Conservation (phyloP, 2,888 invertebrate genomes). For the Leistus spinibarbis region DNA sequence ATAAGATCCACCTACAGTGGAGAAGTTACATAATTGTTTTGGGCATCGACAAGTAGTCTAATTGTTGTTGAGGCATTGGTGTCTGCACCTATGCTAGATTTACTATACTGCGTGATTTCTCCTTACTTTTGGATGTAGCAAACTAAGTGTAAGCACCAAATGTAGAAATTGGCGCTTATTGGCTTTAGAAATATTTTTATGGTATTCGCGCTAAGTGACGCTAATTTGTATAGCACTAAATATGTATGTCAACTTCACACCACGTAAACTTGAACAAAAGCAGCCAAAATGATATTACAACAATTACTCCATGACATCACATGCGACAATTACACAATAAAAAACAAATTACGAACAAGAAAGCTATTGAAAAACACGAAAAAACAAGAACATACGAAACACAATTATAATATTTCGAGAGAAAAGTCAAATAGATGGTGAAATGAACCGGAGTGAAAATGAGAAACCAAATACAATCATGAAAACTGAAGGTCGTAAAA, state of each 20-base stretch:
- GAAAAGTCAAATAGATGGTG: background rate
- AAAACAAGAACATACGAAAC: slow-evolving; percentile 19
- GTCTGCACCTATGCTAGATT: too few species aligned
- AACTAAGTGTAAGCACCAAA: too few species aligned
- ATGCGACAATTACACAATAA: slow-evolving; percentile 21
- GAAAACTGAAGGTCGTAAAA: background rate
- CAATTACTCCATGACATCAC: slow-evolving; percentile 28
- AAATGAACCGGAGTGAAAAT: background rate
- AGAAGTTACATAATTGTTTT: too few species aligned
- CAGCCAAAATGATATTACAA: slow-evolving; percentile 33
- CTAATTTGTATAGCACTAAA: background rate
- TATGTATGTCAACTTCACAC: background rate
- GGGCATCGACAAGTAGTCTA: too few species aligned
- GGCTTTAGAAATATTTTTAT: too few species aligned
- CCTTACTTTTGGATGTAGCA: too few species aligned
- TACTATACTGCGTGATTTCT: too few species aligned
- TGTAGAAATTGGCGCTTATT: too few species aligned
- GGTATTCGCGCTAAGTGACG: too few species aligned
- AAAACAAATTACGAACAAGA: slow-evolving; percentile 13
- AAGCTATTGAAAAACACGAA: background rate
- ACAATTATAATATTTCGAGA: slow-evolving; percentile 26
- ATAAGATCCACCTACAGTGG: too few species aligned
- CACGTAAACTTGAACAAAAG: slow-evolving; percentile 17
- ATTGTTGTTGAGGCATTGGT: too few species aligned
- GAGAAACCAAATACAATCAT: background rate